A percentile compares a stretch with the other conserved stretches of the same genome.
These are phyloP conservation scores for Linhomoeus sp. DNA, from an alignment of 2,888 invertebrate species.

Conservation along the genomic window DNA sequence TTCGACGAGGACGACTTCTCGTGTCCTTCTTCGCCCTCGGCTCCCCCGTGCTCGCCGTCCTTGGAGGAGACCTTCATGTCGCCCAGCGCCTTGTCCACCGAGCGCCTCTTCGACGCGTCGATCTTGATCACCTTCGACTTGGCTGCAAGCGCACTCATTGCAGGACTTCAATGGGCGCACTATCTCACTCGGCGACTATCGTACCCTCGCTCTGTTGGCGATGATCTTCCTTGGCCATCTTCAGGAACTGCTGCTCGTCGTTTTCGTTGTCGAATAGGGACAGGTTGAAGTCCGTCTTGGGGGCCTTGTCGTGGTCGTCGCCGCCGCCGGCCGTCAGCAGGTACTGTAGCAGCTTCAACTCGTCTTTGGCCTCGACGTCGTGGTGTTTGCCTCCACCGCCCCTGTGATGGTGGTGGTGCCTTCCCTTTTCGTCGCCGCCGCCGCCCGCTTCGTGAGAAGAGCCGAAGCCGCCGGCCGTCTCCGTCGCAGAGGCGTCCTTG, in stretches of 20 bases:
- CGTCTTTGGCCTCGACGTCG: constrained; percentile 7
- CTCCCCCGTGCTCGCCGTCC: background rate
- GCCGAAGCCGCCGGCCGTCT: background rate
- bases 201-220: background rate
- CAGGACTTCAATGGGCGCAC: no score
- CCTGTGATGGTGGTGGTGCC: background rate
- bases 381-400: no score
- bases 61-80: constrained; percentile 5
- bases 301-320: background rate
- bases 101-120: constrained; percentile 6
- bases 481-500: constrained; percentile 2
- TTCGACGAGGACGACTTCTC: background rate
- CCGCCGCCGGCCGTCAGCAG: constrained; percentile 7
- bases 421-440: background rate
- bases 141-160: background rate
- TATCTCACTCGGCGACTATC: no score
- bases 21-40: constrained; percentile 7
- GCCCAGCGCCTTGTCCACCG: constrained; percentile 8
- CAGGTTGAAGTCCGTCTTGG: constrained; percentile 5
- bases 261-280: constrained; percentile 12
- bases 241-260: constrained; percentile 10
- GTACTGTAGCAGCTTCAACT: constrained; percentile 12
- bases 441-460: background rate
- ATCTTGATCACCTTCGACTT: constrained; percentile 4
- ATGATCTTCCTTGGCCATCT: background rate